Evolutionary conservation across 2,797 vertebrate genomes (phyloP).

Genomic region (Ibycter americanus): DNA sequence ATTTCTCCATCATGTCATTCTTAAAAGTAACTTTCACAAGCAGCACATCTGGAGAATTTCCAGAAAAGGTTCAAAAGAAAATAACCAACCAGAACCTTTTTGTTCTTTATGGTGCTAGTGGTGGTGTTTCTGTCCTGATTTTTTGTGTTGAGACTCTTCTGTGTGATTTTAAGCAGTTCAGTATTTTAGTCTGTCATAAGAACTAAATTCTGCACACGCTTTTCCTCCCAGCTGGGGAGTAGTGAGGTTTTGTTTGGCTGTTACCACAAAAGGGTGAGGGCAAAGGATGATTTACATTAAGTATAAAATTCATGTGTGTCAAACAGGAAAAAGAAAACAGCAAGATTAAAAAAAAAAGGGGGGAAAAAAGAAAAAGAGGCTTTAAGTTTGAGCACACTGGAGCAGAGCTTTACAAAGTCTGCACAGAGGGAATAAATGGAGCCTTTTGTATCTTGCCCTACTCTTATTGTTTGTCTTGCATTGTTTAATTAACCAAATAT

Average conservation of each 20-base stretch:
- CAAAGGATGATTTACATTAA: neutral
- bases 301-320: neutral
- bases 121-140: neutral
- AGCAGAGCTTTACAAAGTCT: neutral
- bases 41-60: neutral
- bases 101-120: neutral
- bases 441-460: neutral
- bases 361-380: neutral
- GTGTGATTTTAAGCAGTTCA: neutral
- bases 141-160: neutral
- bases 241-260: neutral
- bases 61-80: neutral
- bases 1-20: neutral
- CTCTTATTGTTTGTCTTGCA: neutral
- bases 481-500: neutral
- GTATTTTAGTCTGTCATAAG: neutral
- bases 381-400: neutral
- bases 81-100: neutral
- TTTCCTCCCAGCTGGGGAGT: neutral
- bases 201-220: fast-evolving
- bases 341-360: neutral
- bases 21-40: neutral
- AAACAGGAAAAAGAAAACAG: neutral
- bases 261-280: neutral
- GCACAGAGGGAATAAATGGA: neutral